Evolutionary conservation across 2,797 vertebrate genomes (phyloP).

Genomic region (Caiman crocodilus): DNA sequence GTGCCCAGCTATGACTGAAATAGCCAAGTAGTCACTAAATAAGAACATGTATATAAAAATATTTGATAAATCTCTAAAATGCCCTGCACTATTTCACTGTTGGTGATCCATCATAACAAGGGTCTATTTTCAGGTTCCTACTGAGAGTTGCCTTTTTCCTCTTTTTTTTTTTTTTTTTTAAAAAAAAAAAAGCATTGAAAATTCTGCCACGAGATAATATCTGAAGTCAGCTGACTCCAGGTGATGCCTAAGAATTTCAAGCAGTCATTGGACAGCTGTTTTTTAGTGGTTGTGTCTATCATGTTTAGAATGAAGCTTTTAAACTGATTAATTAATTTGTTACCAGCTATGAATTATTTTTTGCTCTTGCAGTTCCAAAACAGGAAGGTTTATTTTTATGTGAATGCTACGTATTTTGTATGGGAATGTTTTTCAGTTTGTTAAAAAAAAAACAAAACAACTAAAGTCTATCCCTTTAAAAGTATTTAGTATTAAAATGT

Average conservation of each 20-base stretch:
- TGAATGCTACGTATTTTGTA: neutral
- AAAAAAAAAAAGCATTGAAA: neutral
- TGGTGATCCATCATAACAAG: neutral
- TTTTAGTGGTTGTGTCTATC: neutral
- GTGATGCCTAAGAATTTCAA: neutral
- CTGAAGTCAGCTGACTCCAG: neutral
- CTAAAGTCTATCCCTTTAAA: neutral
- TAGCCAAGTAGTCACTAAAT: neutral
- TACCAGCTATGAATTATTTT: neutral
- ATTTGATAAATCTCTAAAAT: neutral
- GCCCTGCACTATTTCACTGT: neutral
- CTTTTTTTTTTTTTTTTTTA: no score
- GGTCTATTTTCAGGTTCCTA: neutral
- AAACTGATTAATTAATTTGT: neutral
- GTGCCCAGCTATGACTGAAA: neutral
- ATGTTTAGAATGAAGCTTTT: neutral
- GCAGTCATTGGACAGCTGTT: neutral
- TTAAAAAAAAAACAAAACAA: neutral
- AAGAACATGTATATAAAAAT: neutral
- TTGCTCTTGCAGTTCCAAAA: conserved; percentile 15
- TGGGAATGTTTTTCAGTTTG: neutral
- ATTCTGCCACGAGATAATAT: neutral
- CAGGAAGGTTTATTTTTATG: neutral
- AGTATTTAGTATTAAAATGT: neutral
- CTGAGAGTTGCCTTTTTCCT: neutral